Evolutionary conservation across 2,113 vertebrate genomes (phyloP).

Genomic region (Ardeotis arabs): DNA sequence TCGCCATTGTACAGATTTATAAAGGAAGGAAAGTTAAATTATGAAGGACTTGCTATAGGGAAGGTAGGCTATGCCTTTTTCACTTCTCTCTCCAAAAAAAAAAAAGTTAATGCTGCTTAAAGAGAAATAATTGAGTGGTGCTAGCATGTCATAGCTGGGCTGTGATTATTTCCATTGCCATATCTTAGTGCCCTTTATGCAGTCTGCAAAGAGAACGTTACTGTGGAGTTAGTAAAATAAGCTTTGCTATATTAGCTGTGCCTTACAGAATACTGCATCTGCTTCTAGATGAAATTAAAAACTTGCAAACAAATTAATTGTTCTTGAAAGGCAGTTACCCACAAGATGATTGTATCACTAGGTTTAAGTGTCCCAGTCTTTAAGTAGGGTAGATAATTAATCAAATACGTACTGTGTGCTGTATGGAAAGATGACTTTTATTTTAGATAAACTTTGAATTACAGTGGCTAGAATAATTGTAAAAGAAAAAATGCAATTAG

Average conservation of each 20-base stretch:
- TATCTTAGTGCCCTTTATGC: not conserved
- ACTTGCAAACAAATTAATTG: not conserved
- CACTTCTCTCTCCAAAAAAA: not conserved
- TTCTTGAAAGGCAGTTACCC: not conserved
- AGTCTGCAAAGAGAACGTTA: not conserved
- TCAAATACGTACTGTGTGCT: not conserved
- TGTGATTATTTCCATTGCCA: not conserved
- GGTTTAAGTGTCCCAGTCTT: not conserved
- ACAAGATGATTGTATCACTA: not conserved
- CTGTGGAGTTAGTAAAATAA: not conserved
- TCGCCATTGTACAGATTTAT: conserved; percentile 93
- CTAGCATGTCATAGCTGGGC: not conserved
- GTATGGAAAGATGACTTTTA: not conserved
- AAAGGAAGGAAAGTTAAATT: conserved; percentile 86
- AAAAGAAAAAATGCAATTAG: not conserved
- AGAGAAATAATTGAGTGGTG: not conserved
- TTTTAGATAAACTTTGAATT: not conserved
- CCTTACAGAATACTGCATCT: not conserved
- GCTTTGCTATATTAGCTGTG: not conserved
- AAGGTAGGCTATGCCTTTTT: conserved; percentile 79
- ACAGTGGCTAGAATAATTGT: not conserved
- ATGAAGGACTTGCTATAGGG: conserved; percentile 84
- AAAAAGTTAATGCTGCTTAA: not conserved
- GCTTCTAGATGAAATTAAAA: not conserved
- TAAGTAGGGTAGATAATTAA: not conserved